These are phyloP conservation scores for Mormyrus lacerda DNA, from an alignment of 2,113 vertebrate genomes.

Conservation along the genomic window DNA sequence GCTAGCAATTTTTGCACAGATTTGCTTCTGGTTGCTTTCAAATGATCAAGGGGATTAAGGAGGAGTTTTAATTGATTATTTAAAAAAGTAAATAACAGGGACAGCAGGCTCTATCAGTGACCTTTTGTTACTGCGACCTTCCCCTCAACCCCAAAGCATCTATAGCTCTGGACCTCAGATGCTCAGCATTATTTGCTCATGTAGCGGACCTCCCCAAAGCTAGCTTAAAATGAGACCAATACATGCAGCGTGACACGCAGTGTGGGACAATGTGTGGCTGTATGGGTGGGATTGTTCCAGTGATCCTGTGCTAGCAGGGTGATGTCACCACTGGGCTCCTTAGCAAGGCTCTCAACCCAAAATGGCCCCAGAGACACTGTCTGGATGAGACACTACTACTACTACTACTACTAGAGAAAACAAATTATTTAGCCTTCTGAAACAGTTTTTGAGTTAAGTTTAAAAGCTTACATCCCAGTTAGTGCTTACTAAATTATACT, in stretches of 20 bases:
- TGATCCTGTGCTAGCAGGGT: not conserved
- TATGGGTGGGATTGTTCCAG: not conserved
- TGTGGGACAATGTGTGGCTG: not conserved
- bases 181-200: not conserved
- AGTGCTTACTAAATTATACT: not conserved
- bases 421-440: not conserved
- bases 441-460: not conserved
- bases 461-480: not conserved
- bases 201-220: not conserved
- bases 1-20: not conserved
- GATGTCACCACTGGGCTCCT: not conserved
- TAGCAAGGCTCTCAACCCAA: not conserved
- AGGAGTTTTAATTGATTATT: not conserved
- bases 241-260: not conserved
- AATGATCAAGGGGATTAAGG: not conserved
- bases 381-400: not conserved
- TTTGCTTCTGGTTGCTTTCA: not conserved
- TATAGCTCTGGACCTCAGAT: not conserved
- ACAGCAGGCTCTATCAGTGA: not conserved
- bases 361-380: not conserved
- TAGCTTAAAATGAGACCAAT: not conserved
- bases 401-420: not conserved
- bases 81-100: not conserved
- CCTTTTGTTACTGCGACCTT: not conserved
- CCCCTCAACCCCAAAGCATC: not conserved